Conservation (phyloP, 2,113 vertebrate species). For the Lophius piscatorius region DNA sequence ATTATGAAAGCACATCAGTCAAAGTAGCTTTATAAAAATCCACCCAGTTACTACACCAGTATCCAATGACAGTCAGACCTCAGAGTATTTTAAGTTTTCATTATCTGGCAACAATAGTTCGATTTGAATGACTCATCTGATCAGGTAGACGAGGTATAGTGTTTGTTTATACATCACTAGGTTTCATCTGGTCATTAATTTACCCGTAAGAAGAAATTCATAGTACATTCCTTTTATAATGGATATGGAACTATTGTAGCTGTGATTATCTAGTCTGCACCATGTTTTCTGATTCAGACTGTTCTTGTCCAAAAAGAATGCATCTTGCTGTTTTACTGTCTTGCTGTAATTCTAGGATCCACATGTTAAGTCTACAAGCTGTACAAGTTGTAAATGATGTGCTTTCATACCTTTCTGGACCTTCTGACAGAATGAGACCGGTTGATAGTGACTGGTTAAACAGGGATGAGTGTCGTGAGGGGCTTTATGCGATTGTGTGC, state of each 20-base stretch:
- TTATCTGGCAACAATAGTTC: slow-evolving; percentile 55
- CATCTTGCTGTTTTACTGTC: no score
- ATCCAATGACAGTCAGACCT: slow-evolving; percentile 44
- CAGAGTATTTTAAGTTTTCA: slow-evolving; percentile 24
- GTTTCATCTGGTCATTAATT: slow-evolving; percentile 24
- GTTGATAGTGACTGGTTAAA: slow-evolving; percentile 29
- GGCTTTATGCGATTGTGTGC: slow-evolving; percentile 24
- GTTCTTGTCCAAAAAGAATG: slow-evolving; percentile 24
- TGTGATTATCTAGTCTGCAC: slow-evolving; percentile 29
- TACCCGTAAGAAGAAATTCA: slow-evolving; percentile 40
- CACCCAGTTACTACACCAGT: slow-evolving; percentile 33
- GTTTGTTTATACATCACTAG: slow-evolving; percentile 23
- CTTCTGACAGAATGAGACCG: slow-evolving; percentile 17
- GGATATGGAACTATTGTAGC: slow-evolving; percentile 62
- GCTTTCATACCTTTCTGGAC: slow-evolving; percentile 19
- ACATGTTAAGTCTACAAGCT: slow-evolving; percentile 26
- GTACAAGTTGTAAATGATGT: slow-evolving; percentile 63
- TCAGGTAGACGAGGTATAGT: neutral
- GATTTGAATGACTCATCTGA: slow-evolving; percentile 41
- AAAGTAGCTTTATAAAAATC: no score
- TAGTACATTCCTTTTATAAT: slow-evolving; percentile 68
- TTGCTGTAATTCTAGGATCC: slow-evolving; percentile 14
- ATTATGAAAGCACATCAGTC: no score
- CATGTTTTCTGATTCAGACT: slow-evolving; percentile 42
- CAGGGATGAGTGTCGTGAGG: slow-evolving; percentile 54